Conservation (phyloP, 2,113 vertebrate genomes). For the Symphodus melops region DNA sequence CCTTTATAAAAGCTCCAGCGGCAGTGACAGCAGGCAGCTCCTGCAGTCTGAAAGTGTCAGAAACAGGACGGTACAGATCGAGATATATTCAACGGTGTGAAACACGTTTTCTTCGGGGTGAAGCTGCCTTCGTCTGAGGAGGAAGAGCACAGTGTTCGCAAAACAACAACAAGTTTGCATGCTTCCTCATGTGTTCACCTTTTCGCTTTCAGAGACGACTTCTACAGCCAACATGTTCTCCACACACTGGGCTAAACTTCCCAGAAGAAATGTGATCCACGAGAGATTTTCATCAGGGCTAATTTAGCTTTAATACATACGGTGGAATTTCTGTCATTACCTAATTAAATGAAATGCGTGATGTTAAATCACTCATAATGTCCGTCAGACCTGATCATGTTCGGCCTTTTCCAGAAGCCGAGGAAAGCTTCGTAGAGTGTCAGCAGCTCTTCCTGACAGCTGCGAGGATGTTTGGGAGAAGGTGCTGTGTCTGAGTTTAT, state of each 20-base stretch:
- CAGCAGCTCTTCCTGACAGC: too few relatives aligned
- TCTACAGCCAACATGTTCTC: not conserved
- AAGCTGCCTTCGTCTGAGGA: not conserved
- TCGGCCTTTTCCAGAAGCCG: too few relatives aligned
- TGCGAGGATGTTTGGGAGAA: too few relatives aligned
- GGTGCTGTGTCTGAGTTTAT: too few relatives aligned
- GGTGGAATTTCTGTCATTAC: too few relatives aligned
- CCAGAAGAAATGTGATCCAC: not conserved
- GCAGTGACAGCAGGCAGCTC: not conserved
- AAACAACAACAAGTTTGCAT: not conserved
- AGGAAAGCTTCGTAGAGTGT: too few relatives aligned
- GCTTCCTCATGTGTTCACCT: not conserved
- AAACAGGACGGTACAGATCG: not conserved
- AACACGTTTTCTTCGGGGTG: not conserved
- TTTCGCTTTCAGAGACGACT: not conserved
- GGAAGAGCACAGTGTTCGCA: not conserved
- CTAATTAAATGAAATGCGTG: too few relatives aligned
- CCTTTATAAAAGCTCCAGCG: not conserved
- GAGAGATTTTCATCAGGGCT: not conserved
- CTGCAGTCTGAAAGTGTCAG: not conserved
- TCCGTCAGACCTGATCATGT: too few relatives aligned
- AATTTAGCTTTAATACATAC: not conserved
- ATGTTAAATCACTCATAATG: too few relatives aligned
- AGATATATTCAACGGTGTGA: not conserved
- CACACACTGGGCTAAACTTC: not conserved